Evolutionary conservation across 2,888 invertebrate species (phyloP).

Genomic region (Orchestes rusci): DNA sequence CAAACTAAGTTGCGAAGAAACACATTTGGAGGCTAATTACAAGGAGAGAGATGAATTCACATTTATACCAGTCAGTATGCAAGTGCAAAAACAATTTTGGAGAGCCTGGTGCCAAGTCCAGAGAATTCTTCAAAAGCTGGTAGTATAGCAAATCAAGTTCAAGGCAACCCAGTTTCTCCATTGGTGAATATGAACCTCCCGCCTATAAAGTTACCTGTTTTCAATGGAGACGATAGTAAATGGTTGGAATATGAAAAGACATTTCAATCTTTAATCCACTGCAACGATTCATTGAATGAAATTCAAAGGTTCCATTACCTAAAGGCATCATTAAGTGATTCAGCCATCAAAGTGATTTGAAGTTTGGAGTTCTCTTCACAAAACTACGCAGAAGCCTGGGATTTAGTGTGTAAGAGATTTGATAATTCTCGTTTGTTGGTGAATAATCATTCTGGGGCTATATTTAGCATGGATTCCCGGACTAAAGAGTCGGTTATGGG

Average conservation of each 20-base stretch:
- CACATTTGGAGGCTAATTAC: background rate
- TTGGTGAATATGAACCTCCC: background rate
- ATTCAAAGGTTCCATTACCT: slow-evolving; percentile 1
- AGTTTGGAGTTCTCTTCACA: slow-evolving; percentile 1
- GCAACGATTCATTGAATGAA: background rate
- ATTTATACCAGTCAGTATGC: background rate
- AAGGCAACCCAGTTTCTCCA: background rate
- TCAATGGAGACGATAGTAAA: background rate
- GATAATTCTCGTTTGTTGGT: slow-evolving; percentile 2
- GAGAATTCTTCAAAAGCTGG: background rate
- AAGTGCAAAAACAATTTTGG: background rate
- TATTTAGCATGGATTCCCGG: too few species aligned
- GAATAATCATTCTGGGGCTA: background rate
- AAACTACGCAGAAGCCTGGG: slow-evolving; percentile 1
- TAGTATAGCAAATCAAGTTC: background rate
- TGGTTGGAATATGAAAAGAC: background rate
- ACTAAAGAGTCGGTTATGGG: background rate
- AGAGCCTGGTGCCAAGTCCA: background rate
- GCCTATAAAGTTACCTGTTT: background rate
- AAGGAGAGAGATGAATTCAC: background rate
- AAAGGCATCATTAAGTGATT: background rate
- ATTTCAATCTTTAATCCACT: background rate
- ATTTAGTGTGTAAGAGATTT: background rate
- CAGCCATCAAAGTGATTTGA: background rate
- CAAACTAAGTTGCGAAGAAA: background rate